Evolutionary conservation across 2,888 invertebrate species (phyloP).

Genomic region (Balanococcus diminutus): DNA sequence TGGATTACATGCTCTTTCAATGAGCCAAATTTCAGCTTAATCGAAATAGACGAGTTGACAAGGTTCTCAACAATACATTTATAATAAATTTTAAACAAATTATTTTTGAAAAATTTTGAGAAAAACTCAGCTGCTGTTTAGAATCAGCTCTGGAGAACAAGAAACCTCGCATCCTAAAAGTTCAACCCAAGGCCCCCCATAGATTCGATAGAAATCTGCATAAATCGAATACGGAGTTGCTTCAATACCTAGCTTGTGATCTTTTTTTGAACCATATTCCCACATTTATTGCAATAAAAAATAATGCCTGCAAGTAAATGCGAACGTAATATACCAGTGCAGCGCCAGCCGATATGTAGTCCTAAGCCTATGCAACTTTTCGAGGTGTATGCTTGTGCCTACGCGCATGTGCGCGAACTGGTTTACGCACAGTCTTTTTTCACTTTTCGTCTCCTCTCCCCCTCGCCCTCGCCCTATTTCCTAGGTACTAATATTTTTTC

Average conservation of each 20-base stretch:
- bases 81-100: no score
- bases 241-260: neutral
- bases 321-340: neutral
- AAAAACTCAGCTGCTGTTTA: no score
- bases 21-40: no score
- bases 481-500: neutral
- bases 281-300: constrained; percentile 26
- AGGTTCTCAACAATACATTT: no score
- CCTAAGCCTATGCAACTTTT: constrained; percentile 1
- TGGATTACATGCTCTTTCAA: no score
- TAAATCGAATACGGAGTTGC: neutral
- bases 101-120: no score
- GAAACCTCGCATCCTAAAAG: no score
- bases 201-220: no score
- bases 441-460: neutral
- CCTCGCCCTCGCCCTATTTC: neutral
- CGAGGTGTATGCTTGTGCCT: neutral
- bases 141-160: no score
- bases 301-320: neutral
- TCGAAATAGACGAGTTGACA: no score
- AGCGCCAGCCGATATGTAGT: neutral
- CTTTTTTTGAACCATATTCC: neutral
- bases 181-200: no score
- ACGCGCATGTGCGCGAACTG: neutral
- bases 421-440: neutral